Conservation (phyloP, 2,113 vertebrate genomes). For the Phasianus colchicus region DNA sequence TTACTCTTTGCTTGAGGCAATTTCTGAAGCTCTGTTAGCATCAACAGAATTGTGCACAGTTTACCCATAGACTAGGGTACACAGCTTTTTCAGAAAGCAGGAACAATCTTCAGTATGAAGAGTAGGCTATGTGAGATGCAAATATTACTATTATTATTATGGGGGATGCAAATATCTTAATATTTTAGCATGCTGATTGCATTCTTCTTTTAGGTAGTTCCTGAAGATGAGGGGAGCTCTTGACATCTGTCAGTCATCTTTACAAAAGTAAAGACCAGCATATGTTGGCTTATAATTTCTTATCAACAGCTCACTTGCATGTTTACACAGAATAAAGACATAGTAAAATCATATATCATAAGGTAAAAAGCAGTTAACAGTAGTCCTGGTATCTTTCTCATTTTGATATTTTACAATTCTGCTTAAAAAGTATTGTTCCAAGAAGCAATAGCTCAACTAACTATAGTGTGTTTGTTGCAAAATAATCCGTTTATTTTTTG, state of each 20-base stretch:
- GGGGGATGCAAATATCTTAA: not conserved
- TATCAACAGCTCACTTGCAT: not conserved
- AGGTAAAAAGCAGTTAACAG: not conserved
- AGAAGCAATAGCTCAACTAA: not conserved
- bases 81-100: not conserved
- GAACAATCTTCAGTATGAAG: not conserved
- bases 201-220: not conserved
- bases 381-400: not conserved
- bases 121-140: not conserved
- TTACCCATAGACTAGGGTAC: not conserved
- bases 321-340: not conserved
- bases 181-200: not conserved
- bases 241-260: not conserved
- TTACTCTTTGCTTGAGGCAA: not conserved
- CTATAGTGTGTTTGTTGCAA: not conserved
- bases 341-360: not conserved
- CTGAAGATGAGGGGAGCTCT: not conserved
- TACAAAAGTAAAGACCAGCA: not conserved
- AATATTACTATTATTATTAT: not conserved
- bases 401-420: not conserved
- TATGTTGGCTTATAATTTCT: not conserved
- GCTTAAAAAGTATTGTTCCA: not conserved
- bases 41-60: not conserved
- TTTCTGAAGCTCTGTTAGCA: not conserved
- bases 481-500: not conserved